phyloP scores from a whole-genome alignment of 37 sponge, comb jelly and placozoan genomes.

The Tethya wilhelma region DNA sequence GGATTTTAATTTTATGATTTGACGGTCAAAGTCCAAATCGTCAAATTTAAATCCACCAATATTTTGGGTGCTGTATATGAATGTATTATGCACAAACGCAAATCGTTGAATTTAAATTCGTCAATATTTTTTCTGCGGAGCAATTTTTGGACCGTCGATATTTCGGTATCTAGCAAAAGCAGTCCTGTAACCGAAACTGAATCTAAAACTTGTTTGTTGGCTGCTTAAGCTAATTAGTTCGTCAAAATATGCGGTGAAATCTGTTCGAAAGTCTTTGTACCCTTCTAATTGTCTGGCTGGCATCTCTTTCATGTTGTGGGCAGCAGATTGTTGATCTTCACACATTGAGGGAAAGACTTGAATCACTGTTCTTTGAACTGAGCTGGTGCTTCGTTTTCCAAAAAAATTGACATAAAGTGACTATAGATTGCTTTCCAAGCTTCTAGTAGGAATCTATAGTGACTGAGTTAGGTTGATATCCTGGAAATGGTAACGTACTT shows the following conservation, averaged over 20 bases:
- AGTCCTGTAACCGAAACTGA: conserved; percentile 24
- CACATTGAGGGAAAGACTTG: conserved; percentile 4
- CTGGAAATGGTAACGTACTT: conserved; percentile 12
- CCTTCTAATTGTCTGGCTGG: neutral
- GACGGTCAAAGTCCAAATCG: too few relatives aligned
- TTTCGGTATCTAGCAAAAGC: conserved; percentile 14
- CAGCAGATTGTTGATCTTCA: neutral
- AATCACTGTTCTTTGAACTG: neutral
- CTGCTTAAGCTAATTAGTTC: neutral
- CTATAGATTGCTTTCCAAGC: conserved; percentile 24
- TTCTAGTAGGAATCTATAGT: conserved; percentile 16
- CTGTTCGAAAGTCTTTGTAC: neutral
- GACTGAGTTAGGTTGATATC: conserved; percentile 15
- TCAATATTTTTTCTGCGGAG: too few relatives aligned
- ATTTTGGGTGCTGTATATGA: too few relatives aligned
- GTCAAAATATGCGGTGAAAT: neutral
- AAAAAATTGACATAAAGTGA: conserved; percentile 1
- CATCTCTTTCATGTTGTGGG: neutral
- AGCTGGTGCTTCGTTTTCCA: neutral
- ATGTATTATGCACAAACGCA: too few relatives aligned
- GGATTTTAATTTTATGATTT: too few relatives aligned
- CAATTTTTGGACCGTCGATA: too few relatives aligned
- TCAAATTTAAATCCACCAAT: too few relatives aligned
- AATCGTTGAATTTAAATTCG: too few relatives aligned
- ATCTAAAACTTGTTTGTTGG: conserved; percentile 26